A percentile compares a stretch with the other conserved stretches of the same genome.
These are phyloP conservation scores for Eupithecia inturbata DNA, from an alignment of 2,888 invertebrate species.

Conservation along the genomic window DNA sequence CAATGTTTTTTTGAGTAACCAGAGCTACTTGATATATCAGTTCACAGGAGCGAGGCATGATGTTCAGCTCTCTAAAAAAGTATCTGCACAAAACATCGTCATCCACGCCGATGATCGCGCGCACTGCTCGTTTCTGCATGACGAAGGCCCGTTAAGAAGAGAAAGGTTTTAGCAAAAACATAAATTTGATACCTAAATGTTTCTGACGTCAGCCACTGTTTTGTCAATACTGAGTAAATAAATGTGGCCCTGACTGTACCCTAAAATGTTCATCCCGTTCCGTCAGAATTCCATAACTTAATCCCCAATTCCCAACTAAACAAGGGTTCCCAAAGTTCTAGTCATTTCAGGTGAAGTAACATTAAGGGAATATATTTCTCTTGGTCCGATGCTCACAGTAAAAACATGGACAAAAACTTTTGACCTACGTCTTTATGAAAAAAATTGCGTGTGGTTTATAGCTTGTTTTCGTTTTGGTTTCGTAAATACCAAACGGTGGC, in stretches of 20 bases:
- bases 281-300: conserved; percentile 55
- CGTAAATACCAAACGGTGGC: conserved; percentile 40
- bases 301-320: conserved; percentile 58
- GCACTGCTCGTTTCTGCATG: too few relatives aligned
- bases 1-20: too few relatives aligned
- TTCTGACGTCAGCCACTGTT: too few relatives aligned
- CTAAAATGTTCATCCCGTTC: conserved; percentile 46
- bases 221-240: too few relatives aligned
- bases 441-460: conserved; percentile 52
- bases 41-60: too few relatives aligned
- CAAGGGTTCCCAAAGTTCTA: conserved; percentile 54
- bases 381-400: conserved; percentile 56
- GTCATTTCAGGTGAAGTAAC: conserved; percentile 60
- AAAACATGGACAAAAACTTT: conserved; percentile 68
- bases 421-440: conserved; percentile 60
- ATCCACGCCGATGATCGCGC: too few relatives aligned
- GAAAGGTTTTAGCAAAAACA: too few relatives aligned
- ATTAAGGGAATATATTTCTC: conserved; percentile 57
- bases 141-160: too few relatives aligned
- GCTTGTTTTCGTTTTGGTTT: conserved; percentile 55
- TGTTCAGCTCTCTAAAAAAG: too few relatives aligned
- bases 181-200: too few relatives aligned
- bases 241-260: conserved; percentile 14
- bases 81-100: too few relatives aligned
- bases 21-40: too few relatives aligned